Conservation (phyloP, 2,113 vertebrate genomes). For the Pollimyrus isidori region DNA sequence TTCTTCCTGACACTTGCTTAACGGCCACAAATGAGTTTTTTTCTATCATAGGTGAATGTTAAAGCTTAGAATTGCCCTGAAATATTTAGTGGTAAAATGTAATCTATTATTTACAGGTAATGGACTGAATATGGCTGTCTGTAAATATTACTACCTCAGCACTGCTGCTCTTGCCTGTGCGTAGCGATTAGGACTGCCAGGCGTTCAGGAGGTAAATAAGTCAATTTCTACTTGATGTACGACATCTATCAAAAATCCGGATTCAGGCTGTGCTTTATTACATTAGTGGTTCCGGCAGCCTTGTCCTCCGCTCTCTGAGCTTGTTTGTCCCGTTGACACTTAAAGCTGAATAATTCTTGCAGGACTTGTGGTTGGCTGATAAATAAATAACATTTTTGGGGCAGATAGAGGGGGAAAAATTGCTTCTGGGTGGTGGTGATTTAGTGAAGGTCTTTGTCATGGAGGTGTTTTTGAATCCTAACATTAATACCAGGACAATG, state of each 20-base stretch:
- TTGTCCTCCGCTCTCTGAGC: neutral
- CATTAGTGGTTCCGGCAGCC: neutral
- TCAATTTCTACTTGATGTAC: neutral
- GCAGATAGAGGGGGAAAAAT: neutral
- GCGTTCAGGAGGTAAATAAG: neutral
- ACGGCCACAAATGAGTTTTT: neutral
- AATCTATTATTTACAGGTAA: neutral
- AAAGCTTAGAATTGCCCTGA: neutral
- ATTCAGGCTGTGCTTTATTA: neutral
- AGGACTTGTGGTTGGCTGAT: neutral
- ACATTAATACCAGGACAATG: neutral
- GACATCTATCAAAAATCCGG: neutral
- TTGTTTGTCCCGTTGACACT: neutral
- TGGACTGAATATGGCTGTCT: neutral
- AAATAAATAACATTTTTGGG: neutral
- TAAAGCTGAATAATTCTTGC: neutral
- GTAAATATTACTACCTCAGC: neutral
- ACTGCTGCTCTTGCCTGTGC: neutral
- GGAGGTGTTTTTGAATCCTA: neutral
- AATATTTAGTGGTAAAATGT: neutral
- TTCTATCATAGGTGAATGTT: neutral
- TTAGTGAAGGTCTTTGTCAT: neutral
- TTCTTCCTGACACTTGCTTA: neutral
- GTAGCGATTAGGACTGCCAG: neutral
- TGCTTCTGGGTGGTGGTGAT: neutral